Evolutionary conservation across 2,888 invertebrate species (phyloP).

Genomic region (Mesorhabditis sp.): DNA sequence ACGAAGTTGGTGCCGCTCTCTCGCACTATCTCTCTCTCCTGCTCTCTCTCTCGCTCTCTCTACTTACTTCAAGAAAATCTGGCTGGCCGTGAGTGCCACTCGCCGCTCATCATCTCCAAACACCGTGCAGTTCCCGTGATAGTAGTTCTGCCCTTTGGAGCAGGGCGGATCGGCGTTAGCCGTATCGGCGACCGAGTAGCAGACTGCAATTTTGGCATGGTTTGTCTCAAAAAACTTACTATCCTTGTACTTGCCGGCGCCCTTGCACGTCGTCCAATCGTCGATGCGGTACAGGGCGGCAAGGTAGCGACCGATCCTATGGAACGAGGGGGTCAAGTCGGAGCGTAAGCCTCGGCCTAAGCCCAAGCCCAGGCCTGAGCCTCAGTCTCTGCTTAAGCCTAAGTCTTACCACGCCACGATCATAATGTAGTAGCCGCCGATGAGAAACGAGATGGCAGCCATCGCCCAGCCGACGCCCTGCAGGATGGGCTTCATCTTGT

Average conservation of each 20-base stretch:
- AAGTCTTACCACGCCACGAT: conserved; percentile 76
- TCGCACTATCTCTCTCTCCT: no score
- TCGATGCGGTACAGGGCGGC: conserved; percentile 15
- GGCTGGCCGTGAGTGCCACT: no score
- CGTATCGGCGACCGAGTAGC: no score
- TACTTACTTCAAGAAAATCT: no score
- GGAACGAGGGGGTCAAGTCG: not conserved
- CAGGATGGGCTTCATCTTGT: not conserved
- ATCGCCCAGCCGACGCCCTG: conserved; percentile 80
- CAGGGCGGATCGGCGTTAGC: no score
- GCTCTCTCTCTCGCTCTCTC: no score
- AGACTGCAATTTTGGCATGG: no score
- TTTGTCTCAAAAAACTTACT: not conserved
- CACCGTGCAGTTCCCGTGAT: no score
- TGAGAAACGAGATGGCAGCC: conserved; percentile 86
- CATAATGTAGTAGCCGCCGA: conserved; percentile 91
- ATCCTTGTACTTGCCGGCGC: conserved; percentile 20
- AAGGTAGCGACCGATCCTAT: conserved; percentile 73
- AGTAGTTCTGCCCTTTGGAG: no score
- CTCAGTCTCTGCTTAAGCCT: conserved; percentile 20
- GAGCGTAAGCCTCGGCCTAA: conserved; percentile 12
- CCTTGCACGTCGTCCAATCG: conserved; percentile 23
- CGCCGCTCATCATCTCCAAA: no score
- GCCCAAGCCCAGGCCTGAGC: not conserved
- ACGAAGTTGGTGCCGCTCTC: no score